phyloP scores from a whole-genome alignment of 2,113 vertebrate species.

The Boulengeromyrus knoepffleri region DNA sequence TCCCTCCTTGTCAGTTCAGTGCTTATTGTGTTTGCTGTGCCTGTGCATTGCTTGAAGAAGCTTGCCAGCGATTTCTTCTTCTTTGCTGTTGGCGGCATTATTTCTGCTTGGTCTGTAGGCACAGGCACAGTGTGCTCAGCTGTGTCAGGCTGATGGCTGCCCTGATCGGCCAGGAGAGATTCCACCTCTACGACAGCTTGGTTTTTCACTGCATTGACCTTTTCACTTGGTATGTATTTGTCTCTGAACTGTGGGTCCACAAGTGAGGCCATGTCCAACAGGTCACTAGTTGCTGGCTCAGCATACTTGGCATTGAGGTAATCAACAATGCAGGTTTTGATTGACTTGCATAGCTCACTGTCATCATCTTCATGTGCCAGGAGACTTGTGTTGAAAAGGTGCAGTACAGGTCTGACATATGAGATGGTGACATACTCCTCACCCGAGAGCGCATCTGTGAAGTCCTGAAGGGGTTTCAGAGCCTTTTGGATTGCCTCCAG shows the following conservation, averaged over 20 bases:
- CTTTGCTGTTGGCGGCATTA: conserved; percentile 15
- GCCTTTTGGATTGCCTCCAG: too few relatives aligned
- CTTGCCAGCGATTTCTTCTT: conserved; percentile 22
- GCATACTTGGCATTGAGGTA: too few relatives aligned
- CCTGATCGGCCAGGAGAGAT: conserved; percentile 16
- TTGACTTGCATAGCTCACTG: too few relatives aligned
- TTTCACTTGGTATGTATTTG: conserved; percentile 25
- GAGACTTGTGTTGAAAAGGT: too few relatives aligned
- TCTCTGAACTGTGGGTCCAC: background rate
- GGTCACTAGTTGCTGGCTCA: too few relatives aligned
- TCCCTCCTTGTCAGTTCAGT: conserved; percentile 15
- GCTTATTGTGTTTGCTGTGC: background rate
- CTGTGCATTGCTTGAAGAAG: conserved; percentile 28
- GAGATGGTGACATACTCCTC: too few relatives aligned
- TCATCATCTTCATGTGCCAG: too few relatives aligned
- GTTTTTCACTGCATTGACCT: conserved; percentile 13
- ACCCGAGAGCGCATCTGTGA: too few relatives aligned
- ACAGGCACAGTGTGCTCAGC: background rate
- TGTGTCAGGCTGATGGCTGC: conserved; percentile 15
- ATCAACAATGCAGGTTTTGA: too few relatives aligned
- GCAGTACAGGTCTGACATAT: too few relatives aligned
- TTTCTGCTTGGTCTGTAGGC: conserved; percentile 15
- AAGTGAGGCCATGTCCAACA: too few relatives aligned
- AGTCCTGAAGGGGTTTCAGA: too few relatives aligned
- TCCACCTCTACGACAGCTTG: conserved; percentile 20